Evolutionary conservation across 2,113 vertebrate genomes (phyloP).

Genomic region (Hydrochoerus hydrochaeris): DNA sequence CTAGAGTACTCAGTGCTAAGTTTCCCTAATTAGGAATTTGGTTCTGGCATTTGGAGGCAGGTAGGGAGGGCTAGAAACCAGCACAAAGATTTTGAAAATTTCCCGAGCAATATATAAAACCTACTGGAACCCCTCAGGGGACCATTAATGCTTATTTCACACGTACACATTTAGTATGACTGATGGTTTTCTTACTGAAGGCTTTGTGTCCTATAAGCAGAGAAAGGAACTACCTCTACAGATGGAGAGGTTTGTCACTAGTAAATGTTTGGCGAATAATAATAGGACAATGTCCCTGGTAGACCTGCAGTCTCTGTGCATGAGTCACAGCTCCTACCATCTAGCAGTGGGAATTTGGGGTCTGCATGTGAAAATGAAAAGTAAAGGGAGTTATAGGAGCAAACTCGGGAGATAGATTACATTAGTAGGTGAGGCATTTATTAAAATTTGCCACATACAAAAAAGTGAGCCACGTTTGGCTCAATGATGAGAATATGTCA

Average conservation of each 20-base stretch:
- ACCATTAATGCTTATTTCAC: neutral
- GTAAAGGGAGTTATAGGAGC: neutral
- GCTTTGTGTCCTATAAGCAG: neutral
- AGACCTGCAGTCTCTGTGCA: neutral
- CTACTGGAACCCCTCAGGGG: neutral
- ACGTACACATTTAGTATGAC: neutral
- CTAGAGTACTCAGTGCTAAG: neutral
- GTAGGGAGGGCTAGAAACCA: neutral
- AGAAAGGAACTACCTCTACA: neutral
- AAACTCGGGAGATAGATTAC: neutral
- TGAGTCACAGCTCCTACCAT: neutral
- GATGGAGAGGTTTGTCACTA: neutral
- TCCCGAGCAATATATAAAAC: constrained; percentile 38
- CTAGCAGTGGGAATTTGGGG: neutral
- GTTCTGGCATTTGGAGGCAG: neutral
- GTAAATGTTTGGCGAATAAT: neutral
- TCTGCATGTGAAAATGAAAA: neutral
- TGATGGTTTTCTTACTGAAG: neutral
- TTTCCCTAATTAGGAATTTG: neutral
- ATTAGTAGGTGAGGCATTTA: neutral
- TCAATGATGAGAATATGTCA: neutral
- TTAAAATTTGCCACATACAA: constrained; percentile 33
- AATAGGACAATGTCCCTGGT: rapidly evolving
- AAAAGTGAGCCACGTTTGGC: neutral
- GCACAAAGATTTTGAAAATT: constrained; percentile 11